Evolutionary conservation across 1,140 invertebrate species (phyloP), one percentile per base, ranked within the genome.

Genomic region (Agrilus planipennis): DNA sequence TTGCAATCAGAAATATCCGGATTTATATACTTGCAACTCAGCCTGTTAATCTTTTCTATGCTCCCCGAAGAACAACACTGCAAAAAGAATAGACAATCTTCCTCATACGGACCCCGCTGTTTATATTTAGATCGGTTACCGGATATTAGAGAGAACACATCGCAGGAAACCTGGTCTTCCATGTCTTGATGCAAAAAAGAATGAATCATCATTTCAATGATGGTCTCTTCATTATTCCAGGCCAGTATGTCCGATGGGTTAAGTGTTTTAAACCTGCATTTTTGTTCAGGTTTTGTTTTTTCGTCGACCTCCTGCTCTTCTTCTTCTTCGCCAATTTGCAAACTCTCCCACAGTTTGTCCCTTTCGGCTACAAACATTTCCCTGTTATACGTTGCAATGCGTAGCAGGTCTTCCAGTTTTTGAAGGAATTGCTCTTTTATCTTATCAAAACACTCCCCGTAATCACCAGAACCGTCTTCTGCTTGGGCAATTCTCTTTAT

Each of bases 1-100:
- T 55, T 55, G 9, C 50, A 37, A 49, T 72, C 70, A 5, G 57
- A 42, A 5, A 72, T 14, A 47, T 69, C 57, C 2, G 65, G 61
- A 52, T 67, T 44, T n/a, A 72, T 42, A 39, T 64, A 51, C 14
- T 48, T 35, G 11, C 57, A 51, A 39, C 56, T 62, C n/a, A 69
- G 44, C 9, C 66, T 54, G 42, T 61, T 43, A 1, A 58, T 51
- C 11, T 67, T 58, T 32, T 55, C 52, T 9, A 57, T 51, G 21
- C 63, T 42, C 12, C 64, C 66, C 34, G 62, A 31, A 18, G 21
- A 31, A 39, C 51, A 54, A 17, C 44, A 34, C 17, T 34, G 15
- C 16, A 63, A 32, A 31, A 57, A 58, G 6, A 37, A 28, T 14
- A 50, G 31, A 34, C 52, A 59, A 12, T 37, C 35, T 3, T 10